Evolutionary conservation across 2,113 vertebrate genomes (phyloP), one percentile per base, ranked within the genome.

Genomic region (Dissostichus mawsoni): DNA sequence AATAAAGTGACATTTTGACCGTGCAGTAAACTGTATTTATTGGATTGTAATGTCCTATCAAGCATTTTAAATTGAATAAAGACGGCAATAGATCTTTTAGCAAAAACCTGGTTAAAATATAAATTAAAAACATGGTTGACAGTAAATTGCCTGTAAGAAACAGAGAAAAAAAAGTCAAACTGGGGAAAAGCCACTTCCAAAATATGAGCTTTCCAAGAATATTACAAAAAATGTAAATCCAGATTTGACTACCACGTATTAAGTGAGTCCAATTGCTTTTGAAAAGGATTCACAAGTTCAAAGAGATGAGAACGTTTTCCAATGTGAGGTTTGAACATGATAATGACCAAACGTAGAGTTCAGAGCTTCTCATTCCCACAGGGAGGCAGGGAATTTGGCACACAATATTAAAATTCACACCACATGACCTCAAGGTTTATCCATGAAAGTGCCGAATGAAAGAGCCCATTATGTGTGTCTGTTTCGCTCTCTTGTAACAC

Each of bases 351-450:
- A 58, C 33, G 29, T 62, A 10, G 5, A 45, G 48, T 66, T 58
- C 56, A 53, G 18, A 74, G 69, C 11, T 51, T 75, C 65, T 65
- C 48, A 68, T 45, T 72, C 36, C 57, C 1, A 33, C 6, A 10
- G 10, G 1, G 5, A 67, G 23, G 73, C 23, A 25, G 20, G n/a
- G 1, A 1, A 41, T 11, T 29, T 71, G 10, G 1, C 69, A 56
- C 4, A n/a, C 14, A 70, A 8, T 64, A 48, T 71, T 69, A 48
- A 8, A 41, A 64, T 69, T 47, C 48, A 17, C 79, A 69, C 33
- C 1, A 41, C 70, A 74, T 67, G 71, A 72, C 64, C 57, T 74
- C 59, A 55, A 73, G 69, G 25, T 78, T 69, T 70, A 83, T 69
- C 57, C 61, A 6, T 67, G 41, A 83, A 69, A 62, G 63, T 61